Evolutionary conservation across 2,113 vertebrate species (phyloP).

Genomic region (Macaca fascicularis): T2T-MFA8v1.1 NC_088392.1:65171501-65172000

Average conservation of each 20-base stretch:
- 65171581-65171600: fast-evolving
- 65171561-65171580: neutral
- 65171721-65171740: neutral
- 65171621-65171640: neutral
- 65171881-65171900: neutral
- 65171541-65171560: neutral
- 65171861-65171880: neutral
- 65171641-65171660: neutral
- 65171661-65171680: neutral
- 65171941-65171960: neutral
- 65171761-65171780: constrained; percentile 60
- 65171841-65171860: neutral
- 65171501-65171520: neutral
- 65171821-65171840: neutral
- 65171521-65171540: neutral
- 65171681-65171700: neutral
- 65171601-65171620: neutral
- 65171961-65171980: neutral
- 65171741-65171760: constrained; percentile 46
- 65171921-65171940: neutral
- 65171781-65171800: constrained; percentile 22
- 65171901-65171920: neutral
- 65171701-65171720: neutral
- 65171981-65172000: neutral
- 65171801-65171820: neutral